Conservation (phyloP, 2,888 invertebrate genomes). For the Caenorhabditis parvicauda region DNA sequence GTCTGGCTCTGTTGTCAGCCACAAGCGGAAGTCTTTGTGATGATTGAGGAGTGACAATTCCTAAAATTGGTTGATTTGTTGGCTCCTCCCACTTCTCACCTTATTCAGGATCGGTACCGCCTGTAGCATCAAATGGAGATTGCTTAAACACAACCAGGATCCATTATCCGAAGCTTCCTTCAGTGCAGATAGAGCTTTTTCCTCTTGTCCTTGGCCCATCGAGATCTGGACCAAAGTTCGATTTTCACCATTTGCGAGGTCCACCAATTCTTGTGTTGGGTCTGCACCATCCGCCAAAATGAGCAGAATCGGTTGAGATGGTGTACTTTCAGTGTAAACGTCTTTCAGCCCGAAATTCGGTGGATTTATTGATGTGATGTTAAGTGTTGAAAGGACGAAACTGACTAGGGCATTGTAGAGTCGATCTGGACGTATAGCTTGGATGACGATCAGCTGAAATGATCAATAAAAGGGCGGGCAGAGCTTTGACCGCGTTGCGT, state of each 20-base stretch:
- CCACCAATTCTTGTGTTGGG: conserved; percentile 77
- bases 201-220: conserved; percentile 57
- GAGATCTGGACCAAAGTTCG: conserved; percentile 70
- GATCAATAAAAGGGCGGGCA: neutral
- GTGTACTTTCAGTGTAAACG: conserved; percentile 67
- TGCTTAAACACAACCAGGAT: conserved; percentile 79
- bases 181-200: conserved; percentile 64
- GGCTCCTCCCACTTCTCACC: conserved; percentile 48
- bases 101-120: conserved; percentile 75
- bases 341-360: conserved; percentile 69
- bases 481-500: no score
- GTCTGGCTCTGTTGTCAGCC: conserved; percentile 84
- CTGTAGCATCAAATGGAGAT: conserved; percentile 76
- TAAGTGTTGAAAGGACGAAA: conserved; percentile 70
- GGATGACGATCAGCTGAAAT: conserved; percentile 72
- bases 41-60: conserved; percentile 69
- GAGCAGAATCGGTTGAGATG: conserved; percentile 77
- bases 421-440: conserved; percentile 80
- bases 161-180: conserved; percentile 68
- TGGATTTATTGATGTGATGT: conserved; percentile 63
- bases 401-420: conserved; percentile 76
- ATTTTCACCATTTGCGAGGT: conserved; percentile 70
- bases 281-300: conserved; percentile 86
- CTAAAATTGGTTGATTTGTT: conserved; percentile 43
- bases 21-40: conserved; percentile 73